A percentile compares a stretch with the other conserved stretches of the same genome.
phyloP scores from a whole-genome alignment of 1,140 invertebrate species.

The Drosophila chauvacae region DNA sequence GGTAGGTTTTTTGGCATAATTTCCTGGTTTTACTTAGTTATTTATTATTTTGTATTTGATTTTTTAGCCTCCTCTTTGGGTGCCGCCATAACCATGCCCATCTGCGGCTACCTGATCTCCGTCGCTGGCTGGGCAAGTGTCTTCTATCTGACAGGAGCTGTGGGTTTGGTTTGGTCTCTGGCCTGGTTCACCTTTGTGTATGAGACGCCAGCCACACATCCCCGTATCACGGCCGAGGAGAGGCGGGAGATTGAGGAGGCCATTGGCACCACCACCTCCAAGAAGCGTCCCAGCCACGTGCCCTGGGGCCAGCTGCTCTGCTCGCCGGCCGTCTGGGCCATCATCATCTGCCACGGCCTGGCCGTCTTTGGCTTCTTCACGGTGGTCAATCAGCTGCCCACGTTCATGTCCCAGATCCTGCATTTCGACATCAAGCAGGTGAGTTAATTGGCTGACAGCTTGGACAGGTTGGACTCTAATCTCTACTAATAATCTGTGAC shows the following conservation, averaged over 20 bases:
- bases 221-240: slow-evolving; percentile 93
- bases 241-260: slow-evolving; percentile 91
- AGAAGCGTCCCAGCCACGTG: slow-evolving; percentile 87
- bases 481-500: background rate
- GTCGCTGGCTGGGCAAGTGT: slow-evolving; percentile 93
- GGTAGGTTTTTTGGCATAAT: slow-evolving; percentile 85
- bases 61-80: slow-evolving; percentile 90
- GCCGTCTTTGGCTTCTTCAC: slow-evolving; percentile 98
- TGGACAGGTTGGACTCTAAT: background rate
- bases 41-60: background rate
- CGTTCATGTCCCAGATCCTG: slow-evolving; percentile 96
- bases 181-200: slow-evolving; percentile 94
- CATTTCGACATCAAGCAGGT: slow-evolving; percentile 92
- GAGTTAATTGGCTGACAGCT: slow-evolving; percentile 22
- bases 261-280: slow-evolving; percentile 87
- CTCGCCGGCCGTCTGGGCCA: slow-evolving; percentile 95
- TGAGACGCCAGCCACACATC: slow-evolving; percentile 94
- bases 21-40: background rate
- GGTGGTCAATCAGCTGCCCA: slow-evolving; percentile 96
- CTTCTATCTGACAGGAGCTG: slow-evolving; percentile 92
- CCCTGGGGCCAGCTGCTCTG: slow-evolving; percentile 93
- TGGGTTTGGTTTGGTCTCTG: slow-evolving; percentile 92
- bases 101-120: slow-evolving; percentile 91
- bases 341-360: slow-evolving; percentile 94
- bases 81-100: slow-evolving; percentile 92